Evolutionary conservation across 2,888 invertebrate species (phyloP).

Genomic region (Chymomyza fuscimana): DNA sequence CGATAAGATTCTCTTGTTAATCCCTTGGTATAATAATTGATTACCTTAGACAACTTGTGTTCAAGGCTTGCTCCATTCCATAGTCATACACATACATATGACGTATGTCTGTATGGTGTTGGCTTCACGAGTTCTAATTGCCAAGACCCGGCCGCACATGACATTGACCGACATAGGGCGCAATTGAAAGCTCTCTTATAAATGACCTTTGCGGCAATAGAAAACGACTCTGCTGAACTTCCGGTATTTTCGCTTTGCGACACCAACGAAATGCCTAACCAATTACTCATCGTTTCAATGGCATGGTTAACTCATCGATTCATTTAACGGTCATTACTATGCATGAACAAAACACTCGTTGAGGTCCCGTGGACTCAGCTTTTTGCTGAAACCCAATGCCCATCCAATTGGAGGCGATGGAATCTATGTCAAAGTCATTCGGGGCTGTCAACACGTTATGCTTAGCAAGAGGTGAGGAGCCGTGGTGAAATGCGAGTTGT

Average conservation of each 20-base stretch:
- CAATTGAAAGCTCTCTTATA: constrained; percentile 42
- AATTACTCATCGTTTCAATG: constrained; percentile 34
- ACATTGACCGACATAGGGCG: constrained; percentile 58
- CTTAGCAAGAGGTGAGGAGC: neutral
- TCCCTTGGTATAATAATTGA: constrained; percentile 43
- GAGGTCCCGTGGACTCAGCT: neutral
- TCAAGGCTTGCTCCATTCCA: constrained; percentile 36
- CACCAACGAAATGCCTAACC: constrained; percentile 25
- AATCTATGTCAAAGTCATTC: constrained; percentile 65
- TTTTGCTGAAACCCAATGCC: constrained; percentile 37
- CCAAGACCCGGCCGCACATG: constrained; percentile 22
- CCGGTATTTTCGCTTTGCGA: constrained; percentile 1
- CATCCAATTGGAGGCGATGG: neutral
- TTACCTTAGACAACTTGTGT: constrained; percentile 44
- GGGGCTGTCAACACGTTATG: neutral
- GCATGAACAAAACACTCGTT: constrained; percentile 26
- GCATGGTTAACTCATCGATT: constrained; percentile 12
- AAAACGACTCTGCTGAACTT: neutral
- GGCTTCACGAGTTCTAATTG: neutral
- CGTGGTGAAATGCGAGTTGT: neutral
- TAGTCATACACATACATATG: neutral
- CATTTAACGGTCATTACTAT: constrained; percentile 36
- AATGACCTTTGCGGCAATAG: constrained; percentile 25
- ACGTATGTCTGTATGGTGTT: neutral
- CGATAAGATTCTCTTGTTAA: constrained; percentile 27